Percentiles rank a stretch among this genome's conserved stretches.
phyloP scores from a whole-genome alignment of 1,140 invertebrate genomes.

The Diploscapter pachys region DNA sequence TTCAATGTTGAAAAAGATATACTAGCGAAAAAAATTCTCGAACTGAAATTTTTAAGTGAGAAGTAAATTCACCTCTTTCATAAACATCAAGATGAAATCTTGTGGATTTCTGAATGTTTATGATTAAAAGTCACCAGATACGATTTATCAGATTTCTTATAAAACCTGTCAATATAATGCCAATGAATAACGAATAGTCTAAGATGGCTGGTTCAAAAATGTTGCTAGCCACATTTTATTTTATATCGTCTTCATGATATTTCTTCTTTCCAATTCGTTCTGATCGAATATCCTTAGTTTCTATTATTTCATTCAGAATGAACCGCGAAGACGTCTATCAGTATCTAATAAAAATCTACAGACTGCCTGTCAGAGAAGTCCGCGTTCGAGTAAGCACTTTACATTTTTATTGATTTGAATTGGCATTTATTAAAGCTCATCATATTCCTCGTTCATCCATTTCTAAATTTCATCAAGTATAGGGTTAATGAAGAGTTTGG shows the following conservation, averaged over 20 bases:
- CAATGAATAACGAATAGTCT: too few relatives aligned
- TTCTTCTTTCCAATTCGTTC: too few relatives aligned
- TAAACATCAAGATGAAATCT: background rate
- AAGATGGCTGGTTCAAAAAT: too few relatives aligned
- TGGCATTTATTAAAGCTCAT: background rate
- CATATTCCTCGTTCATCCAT: background rate
- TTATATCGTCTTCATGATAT: too few relatives aligned
- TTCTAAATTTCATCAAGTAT: background rate
- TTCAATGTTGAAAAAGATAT: conserved; percentile 40
- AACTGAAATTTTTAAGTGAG: background rate
- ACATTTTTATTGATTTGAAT: background rate
- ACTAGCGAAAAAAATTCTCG: background rate
- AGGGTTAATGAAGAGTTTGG: background rate
- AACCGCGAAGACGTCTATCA: conserved; percentile 46
- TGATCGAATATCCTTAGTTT: background rate
- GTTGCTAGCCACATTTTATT: too few relatives aligned
- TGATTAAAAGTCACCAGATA: too few relatives aligned
- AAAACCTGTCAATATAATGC: too few relatives aligned
- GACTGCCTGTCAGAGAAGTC: conserved; percentile 55
- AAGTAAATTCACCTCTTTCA: too few relatives aligned
- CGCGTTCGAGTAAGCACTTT: conserved; percentile 35
- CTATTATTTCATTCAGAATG: conserved; percentile 42
- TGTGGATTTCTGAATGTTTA: too few relatives aligned
- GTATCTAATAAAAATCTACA: conserved; percentile 57
- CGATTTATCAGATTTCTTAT: too few relatives aligned